A percentile compares a stretch with the other conserved stretches of the same genome.
phyloP scores from a whole-genome alignment of 2,797 vertebrate genomes.

The Hapalemur alaotrensis region DNA sequence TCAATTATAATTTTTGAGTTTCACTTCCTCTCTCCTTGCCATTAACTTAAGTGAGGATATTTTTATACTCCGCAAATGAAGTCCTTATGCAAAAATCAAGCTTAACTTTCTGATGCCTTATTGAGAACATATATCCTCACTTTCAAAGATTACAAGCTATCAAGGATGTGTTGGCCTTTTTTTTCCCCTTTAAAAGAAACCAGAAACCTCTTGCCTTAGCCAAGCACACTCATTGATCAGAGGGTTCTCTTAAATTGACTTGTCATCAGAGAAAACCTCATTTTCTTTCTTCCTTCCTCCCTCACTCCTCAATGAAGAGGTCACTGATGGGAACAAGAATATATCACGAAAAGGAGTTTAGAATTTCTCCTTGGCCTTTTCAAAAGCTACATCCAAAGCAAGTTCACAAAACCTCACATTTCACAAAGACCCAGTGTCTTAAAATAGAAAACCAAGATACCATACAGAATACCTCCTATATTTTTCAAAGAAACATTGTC shows the following conservation, averaged over 20 bases:
- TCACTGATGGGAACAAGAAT: constrained; percentile 68
- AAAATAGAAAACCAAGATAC: constrained; percentile 48
- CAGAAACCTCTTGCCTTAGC: constrained; percentile 59
- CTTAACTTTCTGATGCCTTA: background rate
- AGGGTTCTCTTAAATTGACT: constrained; percentile 74
- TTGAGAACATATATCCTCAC: constrained; percentile 29
- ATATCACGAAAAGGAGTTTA: constrained; percentile 49
- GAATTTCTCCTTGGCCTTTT: constrained; percentile 74
- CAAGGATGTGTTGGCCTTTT: constrained; percentile 40
- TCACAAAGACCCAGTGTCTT: constrained; percentile 2
- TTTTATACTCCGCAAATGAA: constrained; percentile 53
- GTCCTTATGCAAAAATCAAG: constrained; percentile 47
- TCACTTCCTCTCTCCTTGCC: constrained; percentile 33
- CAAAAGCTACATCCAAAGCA: constrained; percentile 28
- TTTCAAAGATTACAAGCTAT: constrained; percentile 69
- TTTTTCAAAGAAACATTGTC: background rate
- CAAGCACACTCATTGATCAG: constrained; percentile 65
- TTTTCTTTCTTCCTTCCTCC: constrained; percentile 71
- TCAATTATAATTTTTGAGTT: constrained; percentile 16
- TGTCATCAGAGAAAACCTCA: constrained; percentile 77
- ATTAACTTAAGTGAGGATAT: constrained; percentile 24
- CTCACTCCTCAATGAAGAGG: constrained; percentile 63
- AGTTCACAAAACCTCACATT: constrained; percentile 59
- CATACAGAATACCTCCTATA: background rate
- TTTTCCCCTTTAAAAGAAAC: constrained; percentile 61